Evolutionary conservation across 2,797 vertebrate species (phyloP).

Genomic region (Pogoniulus pusillus): DNA sequence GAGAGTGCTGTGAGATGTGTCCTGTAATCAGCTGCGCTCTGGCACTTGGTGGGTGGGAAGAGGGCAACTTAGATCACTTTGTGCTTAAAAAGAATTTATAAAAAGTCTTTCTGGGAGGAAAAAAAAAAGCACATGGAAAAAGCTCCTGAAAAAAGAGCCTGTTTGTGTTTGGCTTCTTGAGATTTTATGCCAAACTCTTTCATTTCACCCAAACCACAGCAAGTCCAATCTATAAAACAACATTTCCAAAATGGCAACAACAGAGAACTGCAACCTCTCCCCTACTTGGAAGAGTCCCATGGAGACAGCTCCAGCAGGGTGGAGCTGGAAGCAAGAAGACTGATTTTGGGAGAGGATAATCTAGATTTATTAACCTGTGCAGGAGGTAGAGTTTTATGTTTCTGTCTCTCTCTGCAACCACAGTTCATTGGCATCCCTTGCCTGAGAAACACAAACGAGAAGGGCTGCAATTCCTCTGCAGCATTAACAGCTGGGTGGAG

Average conservation of each 20-base stretch:
- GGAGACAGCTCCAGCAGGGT: constrained; percentile 45
- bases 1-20: background rate
- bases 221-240: constrained; percentile 49
- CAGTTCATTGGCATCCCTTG: background rate
- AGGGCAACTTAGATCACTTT: background rate
- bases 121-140: background rate
- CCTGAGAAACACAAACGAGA: background rate
- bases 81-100: constrained; percentile 18
- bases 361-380: constrained; percentile 15
- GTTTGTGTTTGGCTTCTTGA: constrained; percentile 43
- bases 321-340: constrained; percentile 16
- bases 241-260: constrained; percentile 60
- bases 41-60: background rate
- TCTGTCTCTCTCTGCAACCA: background rate
- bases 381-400: constrained; percentile 34
- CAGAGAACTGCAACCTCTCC: constrained; percentile 66
- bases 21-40: constrained; percentile 1
- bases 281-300: constrained; percentile 69
- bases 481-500: constrained; percentile 40
- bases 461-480: constrained; percentile 26
- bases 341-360: constrained; percentile 31
- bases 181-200: constrained; percentile 51
- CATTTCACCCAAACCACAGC: constrained; percentile 55
- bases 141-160: constrained; percentile 36
- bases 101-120: background rate